Base-by-base conservation (phyloP, 2,113 vertebrate genomes). In the Semicossyphus pulcher region DNA sequence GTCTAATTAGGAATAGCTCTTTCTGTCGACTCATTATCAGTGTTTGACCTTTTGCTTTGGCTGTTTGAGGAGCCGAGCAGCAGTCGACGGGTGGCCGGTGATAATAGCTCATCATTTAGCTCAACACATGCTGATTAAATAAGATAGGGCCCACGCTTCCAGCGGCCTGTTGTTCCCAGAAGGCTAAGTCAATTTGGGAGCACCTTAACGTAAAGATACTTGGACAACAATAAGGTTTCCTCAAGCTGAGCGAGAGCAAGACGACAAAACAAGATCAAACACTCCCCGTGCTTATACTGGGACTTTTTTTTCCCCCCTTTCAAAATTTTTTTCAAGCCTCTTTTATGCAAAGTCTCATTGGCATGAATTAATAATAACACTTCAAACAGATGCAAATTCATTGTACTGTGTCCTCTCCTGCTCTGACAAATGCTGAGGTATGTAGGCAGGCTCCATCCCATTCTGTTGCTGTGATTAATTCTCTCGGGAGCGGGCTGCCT, bases 371-470 rank as follows among this genome's bases (percentile, higher is more conserved):
- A 91, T 91, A 91, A 91, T 88, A 78, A 36, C 26, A 87, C 91
- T 91, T 91, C 90, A 91, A 91, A 92, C 87, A 90, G 71, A 91
- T 91, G 91, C 89, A 87, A 86, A 92, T 92, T 71, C 41, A 80
- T 87, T 89, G 81, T 83, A 57, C 84, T 82, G 71, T 76, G 80
- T 90, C 88, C 85, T 90, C 83, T 87, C 67, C 82, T 80, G 85
- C 86, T 85, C 85, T 85, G 85, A 90, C 78, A 89, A 91, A 87
- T 82, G 87, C 88, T 86, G 45, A 89, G 85, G 87, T 90, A 81
- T 88, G 85, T 81, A 72, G 80, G 77, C 87, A 83, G 80, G 69
- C 77, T 73, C 57, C 49, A 83, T 87, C 68, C 53, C 23, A 84
- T 78, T 88, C 63, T 66, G n/a, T 54, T 80, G 47, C 83, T 72